Conservation (phyloP, 2,888 invertebrate genomes). For the Apamea epomidion region DNA sequence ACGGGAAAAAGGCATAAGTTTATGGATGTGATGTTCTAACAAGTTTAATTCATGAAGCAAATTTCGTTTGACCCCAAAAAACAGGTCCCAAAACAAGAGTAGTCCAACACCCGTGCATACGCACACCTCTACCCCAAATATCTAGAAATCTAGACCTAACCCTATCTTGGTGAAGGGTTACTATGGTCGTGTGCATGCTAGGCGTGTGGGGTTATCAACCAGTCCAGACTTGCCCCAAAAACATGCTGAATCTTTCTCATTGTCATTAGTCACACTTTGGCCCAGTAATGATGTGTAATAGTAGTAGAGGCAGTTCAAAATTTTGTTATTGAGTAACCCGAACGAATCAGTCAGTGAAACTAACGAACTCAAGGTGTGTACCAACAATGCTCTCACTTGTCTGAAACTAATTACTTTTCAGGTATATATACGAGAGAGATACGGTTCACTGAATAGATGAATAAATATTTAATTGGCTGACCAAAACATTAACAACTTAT, state of each 20-base stretch:
- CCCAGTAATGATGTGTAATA: constrained; percentile 62
- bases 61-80: constrained; percentile 33
- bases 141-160: constrained; percentile 30
- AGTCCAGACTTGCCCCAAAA: constrained; percentile 54
- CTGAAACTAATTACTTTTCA: no score
- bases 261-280: constrained; percentile 59
- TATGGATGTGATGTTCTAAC: background rate
- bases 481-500: no score
- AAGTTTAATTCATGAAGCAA: background rate
- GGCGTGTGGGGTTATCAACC: constrained; percentile 66
- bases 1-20: background rate
- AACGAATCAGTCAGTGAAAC: no score
- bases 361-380: no score
- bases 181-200: constrained; percentile 66
- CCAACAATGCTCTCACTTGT: no score
- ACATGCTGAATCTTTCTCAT: constrained; percentile 59
- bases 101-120: constrained; percentile 8
- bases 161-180: constrained; percentile 58
- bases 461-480: no score
- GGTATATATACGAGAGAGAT: no score
- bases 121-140: constrained; percentile 32
- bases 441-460: no score
- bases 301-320: constrained; percentile 27
- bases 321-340: no score
- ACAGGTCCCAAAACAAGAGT: constrained; percentile 11